Evolutionary conservation across 2,113 vertebrate species (phyloP), one percentile per base, ranked within the genome.

Genomic region (Trematomus loennbergii): DNA sequence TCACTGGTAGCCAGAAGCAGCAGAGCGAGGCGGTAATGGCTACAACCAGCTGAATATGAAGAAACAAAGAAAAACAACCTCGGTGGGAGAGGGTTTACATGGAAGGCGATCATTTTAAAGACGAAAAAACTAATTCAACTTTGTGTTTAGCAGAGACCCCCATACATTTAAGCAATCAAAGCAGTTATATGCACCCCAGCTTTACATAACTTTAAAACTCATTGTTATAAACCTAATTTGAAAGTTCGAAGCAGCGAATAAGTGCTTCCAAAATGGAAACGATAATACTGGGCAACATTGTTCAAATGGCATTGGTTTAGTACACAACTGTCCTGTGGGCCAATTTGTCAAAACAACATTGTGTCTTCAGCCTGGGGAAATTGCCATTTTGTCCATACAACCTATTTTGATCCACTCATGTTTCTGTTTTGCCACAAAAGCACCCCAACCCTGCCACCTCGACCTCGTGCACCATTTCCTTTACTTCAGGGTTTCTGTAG

Each of bases 271-370:
- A 52, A 78, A 86, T 40, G 36, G 36, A 7, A 67, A 55, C 65
- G 74, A 63, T 84, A 81, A 89, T 72, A 25, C 46, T 15, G 45
- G 79, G 9, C 72, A 71, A 68, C 4, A 25, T 74, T 85, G 81
- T 75, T 89, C 36, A 85, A 79, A 87, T 59, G 73, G 76, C 59
- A 16, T 70, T 66, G 76, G 66, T 82, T 81, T 73, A 62, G 75
- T 86, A 87, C 88, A 84, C 87, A 88, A 76, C 76, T 68, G 81
- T 88, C 78, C 76, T 71, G 81, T 76, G 68, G 84, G 72, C 78
- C 90, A 87, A 82, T 92, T 82, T 82, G 67, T 88, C 88, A 72
- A 87, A 91, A 92, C 87, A 88, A 70, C 83, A 76, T 43, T 43
- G 46, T 72, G 78, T 83, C 78, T 89, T 86, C 82, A 85, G 67